These are phyloP conservation scores for Drosophila pachea DNA, from an alignment of 1,140 invertebrate species.

Conservation along the genomic window DNA sequence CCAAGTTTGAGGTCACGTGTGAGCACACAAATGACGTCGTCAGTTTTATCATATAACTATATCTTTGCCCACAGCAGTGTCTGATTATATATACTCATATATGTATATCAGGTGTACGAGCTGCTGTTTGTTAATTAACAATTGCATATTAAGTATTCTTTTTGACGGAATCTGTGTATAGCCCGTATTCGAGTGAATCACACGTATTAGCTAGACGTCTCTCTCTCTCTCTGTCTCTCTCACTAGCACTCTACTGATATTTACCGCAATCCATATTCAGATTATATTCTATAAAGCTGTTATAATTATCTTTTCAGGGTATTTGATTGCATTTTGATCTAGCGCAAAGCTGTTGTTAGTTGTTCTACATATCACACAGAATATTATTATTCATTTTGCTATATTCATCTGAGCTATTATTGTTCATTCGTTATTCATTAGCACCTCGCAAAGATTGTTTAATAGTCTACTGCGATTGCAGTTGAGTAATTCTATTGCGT, in stretches of 20 bases:
- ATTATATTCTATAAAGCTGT: not conserved
- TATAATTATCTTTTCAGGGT: not conserved
- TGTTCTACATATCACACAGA: too few species aligned
- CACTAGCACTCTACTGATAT: too few species aligned
- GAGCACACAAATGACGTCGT: slow-evolving; percentile 47
- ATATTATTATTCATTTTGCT: not conserved
- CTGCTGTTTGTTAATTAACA: slow-evolving; percentile 42
- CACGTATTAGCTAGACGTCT: too few species aligned
- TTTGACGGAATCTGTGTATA: too few species aligned
- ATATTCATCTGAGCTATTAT: not conserved
- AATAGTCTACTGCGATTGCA: not conserved
- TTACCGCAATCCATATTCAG: too few species aligned
- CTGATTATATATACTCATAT: too few species aligned
- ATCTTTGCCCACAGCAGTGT: too few species aligned
- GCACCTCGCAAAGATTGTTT: not conserved
- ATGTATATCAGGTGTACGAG: slow-evolving; percentile 12
- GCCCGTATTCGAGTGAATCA: too few species aligned
- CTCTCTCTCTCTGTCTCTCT: too few species aligned
- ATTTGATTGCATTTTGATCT: not conserved
- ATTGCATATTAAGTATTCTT: slow-evolving; percentile 22
- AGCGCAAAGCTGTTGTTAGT: not conserved
- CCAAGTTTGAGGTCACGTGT: not conserved
- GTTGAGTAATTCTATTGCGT: too few species aligned
- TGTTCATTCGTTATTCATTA: not conserved
- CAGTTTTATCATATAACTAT: not conserved